Base-by-base conservation (phyloP, 2,888 invertebrate genomes). In the Heliconius ismenius region DNA sequence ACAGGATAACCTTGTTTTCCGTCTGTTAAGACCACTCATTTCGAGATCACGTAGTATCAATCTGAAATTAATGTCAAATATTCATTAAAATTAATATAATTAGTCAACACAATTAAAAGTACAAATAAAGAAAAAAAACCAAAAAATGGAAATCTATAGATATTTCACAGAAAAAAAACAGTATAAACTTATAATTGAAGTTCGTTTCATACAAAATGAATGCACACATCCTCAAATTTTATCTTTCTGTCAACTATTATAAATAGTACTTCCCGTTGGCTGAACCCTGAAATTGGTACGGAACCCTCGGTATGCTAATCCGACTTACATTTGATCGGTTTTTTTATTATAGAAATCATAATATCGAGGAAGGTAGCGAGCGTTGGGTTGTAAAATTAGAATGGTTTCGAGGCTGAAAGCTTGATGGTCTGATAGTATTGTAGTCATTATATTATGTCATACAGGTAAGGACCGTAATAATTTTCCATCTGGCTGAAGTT, bases 401-500 rank as follows among this genome's bases (percentile, higher is more conserved):
- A 83, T 87, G 88, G 85, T 86, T 84, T 85, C 82, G 90, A 90
- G 84, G 70, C 72, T 39, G 76, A 58, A 70, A 79, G 79, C 78
- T 75, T 77, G 89, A 89, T 88, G 84, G 81, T 81, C 81, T 82
- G 85, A 87, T 88, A 89, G 81, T 81, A 87, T 87, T 87, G 86
- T 75, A 65, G 74, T 74, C 76, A 74, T 75, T 62, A 70, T 13
- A 79, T 85, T 83, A 84, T 78, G 85, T 92, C 90, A 91, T 89
- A 90, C 86, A 76, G 78, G 79, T 76, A 78, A 73, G 73, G 76
- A 77, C 65, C 75, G 83, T 85, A 81, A 86, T 86, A 86, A 90
- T 91, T 91, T 91, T 90, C 88, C 89, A 87, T 86, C 84, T 88
- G 87, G 87, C 83, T 91, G 90, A 83, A 83, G 86, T 88, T 89